Evolutionary conservation across 1,140 invertebrate genomes (phyloP), one percentile per base, ranked within the genome.

Genomic region (Drosophila repleta): DNA sequence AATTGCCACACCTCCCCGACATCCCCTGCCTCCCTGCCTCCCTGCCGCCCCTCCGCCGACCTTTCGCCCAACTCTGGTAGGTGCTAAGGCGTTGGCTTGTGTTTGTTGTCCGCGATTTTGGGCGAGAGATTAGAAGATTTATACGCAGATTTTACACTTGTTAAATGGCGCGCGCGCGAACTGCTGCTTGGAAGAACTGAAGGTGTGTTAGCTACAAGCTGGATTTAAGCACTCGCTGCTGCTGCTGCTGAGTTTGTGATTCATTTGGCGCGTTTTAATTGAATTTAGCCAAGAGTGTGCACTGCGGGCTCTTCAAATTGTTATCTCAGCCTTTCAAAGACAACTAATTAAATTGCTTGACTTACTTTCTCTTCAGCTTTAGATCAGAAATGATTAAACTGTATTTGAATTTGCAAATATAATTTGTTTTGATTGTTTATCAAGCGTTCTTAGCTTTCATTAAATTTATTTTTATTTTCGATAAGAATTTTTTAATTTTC

Each of bases 141-240:
- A 85, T 87, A 53, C 67, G 64, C 57, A 88, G 82, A 88, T 87
- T 87, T 88, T 65, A 48, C 51, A 84, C 80, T 79, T 83, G 76
- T 83, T 79, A 83, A 79, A 74, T 82, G 69, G 39, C 51, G 26
- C 21, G 32, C 41, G 37, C 39, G 60, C 61, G 57, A 48, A 26
- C 43, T 61, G 68, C 32, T 55, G 39, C 45, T 55, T 7, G 6
- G n/a, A 48, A 48, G 6, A 15, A 10, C 45, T 46, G 21, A 61
- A 20, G 53, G 24, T 60, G 62, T 52, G 46, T 24, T 48, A 48
- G 13, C 7, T 24, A 48, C 20, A n/a, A 48, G 45, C 13, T 24
- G 45, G 11, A 7, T 13, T 48, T 48, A 48, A 26, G 46, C 13
- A 48, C 21, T 48, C 46, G 13, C 46, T n/a, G 7, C 6, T 43